Evolutionary conservation across 1,140 invertebrate genomes (phyloP).

Genomic region (Lasioglossum baleicum): DNA sequence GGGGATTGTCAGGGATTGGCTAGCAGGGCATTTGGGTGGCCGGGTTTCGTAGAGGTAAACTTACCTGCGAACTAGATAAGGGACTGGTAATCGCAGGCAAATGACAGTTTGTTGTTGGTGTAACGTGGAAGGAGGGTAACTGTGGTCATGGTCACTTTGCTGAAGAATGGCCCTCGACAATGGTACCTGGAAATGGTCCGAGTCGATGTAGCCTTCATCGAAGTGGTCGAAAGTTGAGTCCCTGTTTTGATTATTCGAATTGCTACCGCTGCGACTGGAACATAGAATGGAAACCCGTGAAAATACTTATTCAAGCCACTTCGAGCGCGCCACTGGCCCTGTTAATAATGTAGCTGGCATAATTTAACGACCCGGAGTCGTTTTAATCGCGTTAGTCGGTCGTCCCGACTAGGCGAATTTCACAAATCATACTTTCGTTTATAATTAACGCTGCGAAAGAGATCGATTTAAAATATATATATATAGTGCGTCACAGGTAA

Average conservation of each 20-base stretch:
- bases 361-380: background rate
- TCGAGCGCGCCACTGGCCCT: too few species aligned
- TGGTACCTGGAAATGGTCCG: background rate
- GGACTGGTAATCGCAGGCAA: background rate
- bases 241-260: background rate
- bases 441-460: background rate
- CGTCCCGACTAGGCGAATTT: background rate
- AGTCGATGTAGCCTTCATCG: background rate
- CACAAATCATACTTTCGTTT: background rate
- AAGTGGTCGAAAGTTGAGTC: background rate
- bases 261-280: too few species aligned
- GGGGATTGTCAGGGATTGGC: too few species aligned
- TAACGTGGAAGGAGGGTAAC: background rate
- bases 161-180: background rate
- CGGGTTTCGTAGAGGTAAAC: too few species aligned
- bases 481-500: slow-evolving; percentile 1
- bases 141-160: background rate
- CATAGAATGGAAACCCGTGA: background rate
- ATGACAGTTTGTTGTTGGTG: background rate
- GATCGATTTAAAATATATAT: background rate
- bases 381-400: background rate
- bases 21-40: too few species aligned
- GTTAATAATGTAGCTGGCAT: too few species aligned
- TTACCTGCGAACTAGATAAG: background rate
- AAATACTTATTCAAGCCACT: too few species aligned